Conservation (phyloP, 1,140 invertebrate genomes). For the Ylistrum balloti region DNA sequence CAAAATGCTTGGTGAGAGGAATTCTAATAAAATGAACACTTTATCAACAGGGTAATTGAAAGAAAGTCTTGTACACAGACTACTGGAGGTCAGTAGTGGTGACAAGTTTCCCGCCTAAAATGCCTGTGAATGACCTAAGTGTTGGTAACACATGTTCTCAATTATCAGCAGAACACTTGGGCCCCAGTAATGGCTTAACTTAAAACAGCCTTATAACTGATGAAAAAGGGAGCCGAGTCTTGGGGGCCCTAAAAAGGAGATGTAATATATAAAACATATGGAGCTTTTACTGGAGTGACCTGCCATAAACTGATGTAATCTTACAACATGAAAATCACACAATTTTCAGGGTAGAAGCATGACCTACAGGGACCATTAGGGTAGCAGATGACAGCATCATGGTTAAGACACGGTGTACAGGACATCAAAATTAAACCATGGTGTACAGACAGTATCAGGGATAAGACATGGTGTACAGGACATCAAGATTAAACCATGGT, state of each 20-base stretch:
- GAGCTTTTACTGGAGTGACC: neutral
- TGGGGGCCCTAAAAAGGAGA: constrained; percentile 13
- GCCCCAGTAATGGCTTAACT: constrained; percentile 16
- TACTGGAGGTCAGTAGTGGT: neutral
- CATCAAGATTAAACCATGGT: neutral
- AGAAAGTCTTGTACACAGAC: too few relatives aligned
- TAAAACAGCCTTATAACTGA: neutral
- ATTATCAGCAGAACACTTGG: constrained; percentile 14
- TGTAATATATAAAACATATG: neutral
- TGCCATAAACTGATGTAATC: too few relatives aligned
- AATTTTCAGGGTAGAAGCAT: neutral
- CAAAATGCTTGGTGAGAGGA: neutral
- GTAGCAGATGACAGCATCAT: too few relatives aligned
- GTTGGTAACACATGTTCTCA: constrained; percentile 25
- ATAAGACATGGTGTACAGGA: neutral
- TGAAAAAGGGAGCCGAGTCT: neutral
- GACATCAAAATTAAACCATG: too few relatives aligned
- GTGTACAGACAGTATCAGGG: neutral
- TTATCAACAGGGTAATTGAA: too few relatives aligned
- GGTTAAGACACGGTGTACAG: too few relatives aligned
- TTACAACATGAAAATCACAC: neutral
- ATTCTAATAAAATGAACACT: neutral
- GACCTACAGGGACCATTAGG: neutral
- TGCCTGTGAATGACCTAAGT: constrained; percentile 18
- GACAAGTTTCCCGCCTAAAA: constrained; percentile 37